Evolutionary conservation across 2,888 invertebrate species (phyloP).

Genomic region (Acrobasis suavella): DNA sequence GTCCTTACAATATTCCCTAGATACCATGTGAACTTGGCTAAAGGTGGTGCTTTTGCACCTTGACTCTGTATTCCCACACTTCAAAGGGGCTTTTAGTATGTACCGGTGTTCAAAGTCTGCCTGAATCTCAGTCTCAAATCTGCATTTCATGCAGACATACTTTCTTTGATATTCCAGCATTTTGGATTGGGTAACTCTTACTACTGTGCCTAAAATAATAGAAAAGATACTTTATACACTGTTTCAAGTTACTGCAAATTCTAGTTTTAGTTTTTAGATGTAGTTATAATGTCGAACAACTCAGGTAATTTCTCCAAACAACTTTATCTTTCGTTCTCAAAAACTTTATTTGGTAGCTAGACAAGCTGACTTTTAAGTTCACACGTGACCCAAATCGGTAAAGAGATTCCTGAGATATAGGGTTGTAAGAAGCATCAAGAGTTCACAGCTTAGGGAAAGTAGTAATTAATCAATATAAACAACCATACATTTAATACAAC

Average conservation of each 20-base stretch:
- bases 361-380: background rate
- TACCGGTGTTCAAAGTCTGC: conserved; percentile 87
- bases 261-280: no score
- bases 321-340: no score
- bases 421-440: no score
- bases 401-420: no score
- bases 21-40: conserved; percentile 76
- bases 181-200: conserved; percentile 88
- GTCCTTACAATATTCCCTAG: conserved; percentile 87
- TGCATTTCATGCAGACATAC: conserved; percentile 90
- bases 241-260: no score
- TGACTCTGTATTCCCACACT: conserved; percentile 78
- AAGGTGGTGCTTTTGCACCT: conserved; percentile 82
- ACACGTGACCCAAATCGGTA: no score
- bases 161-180: conserved; percentile 89
- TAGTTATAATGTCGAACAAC: no score
- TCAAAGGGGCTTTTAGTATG: conserved; percentile 78
- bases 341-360: background rate
- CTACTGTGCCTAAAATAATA: conserved; percentile 85
- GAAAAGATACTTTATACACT: no score
- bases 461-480: no score
- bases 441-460: no score
- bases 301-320: no score
- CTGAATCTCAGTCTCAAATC: conserved; percentile 84
- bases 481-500: no score